Percentiles rank a stretch among this genome's conserved stretches.
Evolutionary conservation across 2,113 vertebrate genomes (phyloP).

Genomic region (Podarcis cretensis): DNA sequence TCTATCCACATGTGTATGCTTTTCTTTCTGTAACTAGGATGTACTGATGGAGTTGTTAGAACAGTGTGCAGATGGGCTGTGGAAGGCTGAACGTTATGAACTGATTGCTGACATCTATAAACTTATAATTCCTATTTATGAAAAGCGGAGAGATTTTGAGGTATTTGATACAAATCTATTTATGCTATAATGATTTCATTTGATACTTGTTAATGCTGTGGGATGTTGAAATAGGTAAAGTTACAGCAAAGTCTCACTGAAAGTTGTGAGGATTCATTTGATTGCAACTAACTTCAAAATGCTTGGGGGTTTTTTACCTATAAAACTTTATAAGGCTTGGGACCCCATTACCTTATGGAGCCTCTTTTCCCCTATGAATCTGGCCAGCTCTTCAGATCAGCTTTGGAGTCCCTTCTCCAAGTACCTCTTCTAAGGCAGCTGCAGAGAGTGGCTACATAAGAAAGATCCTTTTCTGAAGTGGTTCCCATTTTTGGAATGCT

Average conservation of each 20-base stretch:
- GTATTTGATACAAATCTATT: conserved; percentile 68
- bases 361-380: too few relatives aligned
- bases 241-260: background rate
- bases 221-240: background rate
- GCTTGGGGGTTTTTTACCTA: too few relatives aligned
- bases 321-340: too few relatives aligned
- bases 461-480: too few relatives aligned
- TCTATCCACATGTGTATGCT: background rate
- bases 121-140: conserved; percentile 97
- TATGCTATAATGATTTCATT: background rate
- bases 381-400: too few relatives aligned
- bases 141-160: conserved; percentile 97
- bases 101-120: conserved; percentile 97
- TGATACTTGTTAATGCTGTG: background rate
- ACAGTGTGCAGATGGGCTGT: conserved; percentile 94
- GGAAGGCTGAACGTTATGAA: conserved; percentile 99
- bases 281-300: background rate
- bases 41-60: conserved; percentile 96
- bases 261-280: background rate
- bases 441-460: too few relatives aligned
- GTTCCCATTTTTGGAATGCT: too few relatives aligned
- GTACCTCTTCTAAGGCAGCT: too few relatives aligned
- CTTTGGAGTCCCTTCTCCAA: too few relatives aligned
- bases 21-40: conserved; percentile 80
- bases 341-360: too few relatives aligned